A percentile compares a stretch with the other conserved stretches of the same genome.
Conservation (phyloP, 2,113 vertebrate genomes). For the Scopus umbretta region DNA sequence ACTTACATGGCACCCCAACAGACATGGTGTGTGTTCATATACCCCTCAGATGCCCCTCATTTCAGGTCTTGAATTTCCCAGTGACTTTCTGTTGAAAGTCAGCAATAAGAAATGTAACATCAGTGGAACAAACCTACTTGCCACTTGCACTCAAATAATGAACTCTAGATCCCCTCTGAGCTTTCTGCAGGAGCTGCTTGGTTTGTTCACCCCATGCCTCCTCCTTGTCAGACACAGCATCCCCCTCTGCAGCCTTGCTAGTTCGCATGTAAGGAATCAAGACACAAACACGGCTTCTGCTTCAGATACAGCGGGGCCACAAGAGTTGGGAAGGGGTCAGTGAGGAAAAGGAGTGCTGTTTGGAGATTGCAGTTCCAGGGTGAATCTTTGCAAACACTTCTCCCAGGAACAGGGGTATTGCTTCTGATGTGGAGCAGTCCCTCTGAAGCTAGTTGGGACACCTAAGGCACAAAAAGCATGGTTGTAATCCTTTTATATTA, state of each 20-base stretch:
- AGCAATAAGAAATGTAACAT: background rate
- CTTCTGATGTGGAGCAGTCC: background rate
- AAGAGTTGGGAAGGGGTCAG: background rate
- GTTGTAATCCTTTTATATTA: background rate
- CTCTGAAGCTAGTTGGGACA: background rate
- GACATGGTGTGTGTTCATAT: rapidly evolving
- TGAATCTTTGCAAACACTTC: background rate
- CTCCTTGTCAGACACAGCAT: background rate
- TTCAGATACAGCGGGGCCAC: background rate
- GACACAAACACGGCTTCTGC: background rate
- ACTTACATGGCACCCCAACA: background rate
- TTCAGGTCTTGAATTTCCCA: background rate
- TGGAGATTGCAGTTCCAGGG: background rate
- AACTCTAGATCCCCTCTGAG: background rate
- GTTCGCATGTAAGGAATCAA: background rate
- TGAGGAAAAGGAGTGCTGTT: background rate
- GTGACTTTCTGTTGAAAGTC: background rate
- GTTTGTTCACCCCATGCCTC: background rate
- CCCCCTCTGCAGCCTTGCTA: background rate
- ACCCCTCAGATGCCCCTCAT: background rate
- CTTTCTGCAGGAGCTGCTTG: background rate
- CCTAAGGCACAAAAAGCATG: background rate
- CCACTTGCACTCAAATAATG: background rate
- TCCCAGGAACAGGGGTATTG: background rate
- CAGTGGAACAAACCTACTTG: background rate